These are phyloP conservation scores for Drosophila serrata DNA, from an alignment of 1,140 invertebrate genomes.

Conservation along the genomic window DNA sequence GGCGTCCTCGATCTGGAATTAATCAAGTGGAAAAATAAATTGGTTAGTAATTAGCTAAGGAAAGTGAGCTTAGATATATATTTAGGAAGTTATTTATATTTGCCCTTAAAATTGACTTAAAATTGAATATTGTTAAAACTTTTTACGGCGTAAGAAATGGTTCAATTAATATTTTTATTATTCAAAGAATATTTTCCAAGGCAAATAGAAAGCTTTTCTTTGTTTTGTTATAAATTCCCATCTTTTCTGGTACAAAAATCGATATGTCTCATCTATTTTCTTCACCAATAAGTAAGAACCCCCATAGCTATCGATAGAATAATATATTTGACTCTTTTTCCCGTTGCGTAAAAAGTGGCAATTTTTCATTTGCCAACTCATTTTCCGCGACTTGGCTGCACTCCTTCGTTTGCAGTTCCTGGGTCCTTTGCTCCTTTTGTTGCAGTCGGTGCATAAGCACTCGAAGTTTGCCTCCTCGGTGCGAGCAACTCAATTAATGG, in stretches of 20 bases:
- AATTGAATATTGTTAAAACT: accelerated
- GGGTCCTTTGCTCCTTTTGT: slow-evolving; percentile 16
- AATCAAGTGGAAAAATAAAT: slow-evolving; percentile 9
- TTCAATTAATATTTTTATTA: background rate
- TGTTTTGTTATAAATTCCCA: background rate
- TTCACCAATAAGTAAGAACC: background rate
- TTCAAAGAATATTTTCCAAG: background rate
- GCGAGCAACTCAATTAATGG: slow-evolving; percentile 80
- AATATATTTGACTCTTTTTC: background rate
- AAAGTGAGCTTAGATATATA: background rate
- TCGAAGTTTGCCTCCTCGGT: slow-evolving; percentile 41
- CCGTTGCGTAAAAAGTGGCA: slow-evolving; percentile 18
- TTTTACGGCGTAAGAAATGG: no score
- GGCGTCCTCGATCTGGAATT: slow-evolving; percentile 99
- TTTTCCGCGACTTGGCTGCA: slow-evolving; percentile 25
- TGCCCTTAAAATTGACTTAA: no score
- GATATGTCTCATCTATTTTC: background rate
- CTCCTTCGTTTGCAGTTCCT: slow-evolving; percentile 8
- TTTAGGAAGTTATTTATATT: background rate
- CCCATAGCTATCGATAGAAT: slow-evolving; percentile 1
- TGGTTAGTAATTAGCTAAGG: slow-evolving; percentile 10
- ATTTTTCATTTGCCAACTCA: slow-evolving; percentile 27
- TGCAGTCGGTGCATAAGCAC: slow-evolving; percentile 49
- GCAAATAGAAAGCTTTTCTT: background rate
- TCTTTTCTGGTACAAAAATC: background rate